A percentile compares a stretch with the other conserved stretches of the same genome.
Evolutionary conservation across 2,888 invertebrate genomes (phyloP).

Genomic region (Melanophora roralis): DNA sequence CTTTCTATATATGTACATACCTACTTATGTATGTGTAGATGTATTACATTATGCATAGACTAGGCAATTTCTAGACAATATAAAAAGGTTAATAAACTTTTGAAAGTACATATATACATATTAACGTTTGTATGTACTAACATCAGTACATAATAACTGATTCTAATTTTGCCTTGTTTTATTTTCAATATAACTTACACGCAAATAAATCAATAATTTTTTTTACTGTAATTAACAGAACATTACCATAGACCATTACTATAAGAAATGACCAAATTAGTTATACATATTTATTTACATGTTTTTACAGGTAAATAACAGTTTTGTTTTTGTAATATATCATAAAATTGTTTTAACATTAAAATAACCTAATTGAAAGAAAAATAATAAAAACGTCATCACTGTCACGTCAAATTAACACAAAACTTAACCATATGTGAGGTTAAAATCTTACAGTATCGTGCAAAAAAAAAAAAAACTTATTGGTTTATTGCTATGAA

Average conservation of each 20-base stretch:
- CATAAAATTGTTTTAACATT: too few relatives aligned
- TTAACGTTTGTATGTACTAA: background rate
- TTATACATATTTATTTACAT: too few relatives aligned
- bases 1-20: background rate
- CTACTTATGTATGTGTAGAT: too few relatives aligned
- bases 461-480: too few relatives aligned
- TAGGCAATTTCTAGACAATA: slow-evolving; percentile 31
- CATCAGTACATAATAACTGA: background rate
- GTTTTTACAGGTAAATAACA: too few relatives aligned
- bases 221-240: background rate
- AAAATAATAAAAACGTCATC: too few relatives aligned
- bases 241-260: background rate
- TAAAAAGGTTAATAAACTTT: slow-evolving; percentile 56
- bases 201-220: background rate
- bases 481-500: too few relatives aligned
- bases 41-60: slow-evolving; percentile 20
- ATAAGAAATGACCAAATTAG: background rate
- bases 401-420: background rate
- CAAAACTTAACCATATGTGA: background rate
- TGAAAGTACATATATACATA: background rate
- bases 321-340: too few relatives aligned
- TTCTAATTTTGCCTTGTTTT: background rate
- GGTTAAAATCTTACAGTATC: background rate
- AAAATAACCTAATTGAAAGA: too few relatives aligned
- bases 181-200: background rate